These are phyloP conservation scores for Drosophila pseudoananassae DNA, from an alignment of 1,140 invertebrate genomes.

Conservation along the genomic window DNA sequence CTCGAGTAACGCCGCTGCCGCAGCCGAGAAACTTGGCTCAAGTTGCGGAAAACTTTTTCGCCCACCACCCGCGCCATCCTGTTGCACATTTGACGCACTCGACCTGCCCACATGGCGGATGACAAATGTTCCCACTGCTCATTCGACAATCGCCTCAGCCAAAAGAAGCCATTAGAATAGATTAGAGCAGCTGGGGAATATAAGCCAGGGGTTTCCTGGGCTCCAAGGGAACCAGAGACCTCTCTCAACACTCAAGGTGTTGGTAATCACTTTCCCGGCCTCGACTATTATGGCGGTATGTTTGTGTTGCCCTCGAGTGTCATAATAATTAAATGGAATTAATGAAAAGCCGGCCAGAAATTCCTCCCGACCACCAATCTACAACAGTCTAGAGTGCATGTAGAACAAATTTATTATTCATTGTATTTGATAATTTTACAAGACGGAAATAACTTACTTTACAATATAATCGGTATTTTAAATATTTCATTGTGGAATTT, in stretches of 20 bases:
- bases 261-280: constrained; percentile 26
- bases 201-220: not conserved
- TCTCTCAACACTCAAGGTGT: constrained; percentile 41
- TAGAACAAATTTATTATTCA: not conserved
- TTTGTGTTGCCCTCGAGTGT: constrained; percentile 38
- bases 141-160: constrained; percentile 41
- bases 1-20: not conserved
- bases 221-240: not conserved
- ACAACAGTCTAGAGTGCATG: not conserved
- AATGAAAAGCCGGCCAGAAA: constrained; percentile 42
- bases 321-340: constrained; percentile 58
- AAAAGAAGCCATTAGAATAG: constrained; percentile 32
- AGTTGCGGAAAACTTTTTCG: constrained; percentile 47
- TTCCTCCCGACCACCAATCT: constrained; percentile 30
- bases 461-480: not conserved
- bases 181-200: constrained; percentile 10
- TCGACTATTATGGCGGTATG: constrained; percentile 23
- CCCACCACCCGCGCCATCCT: not conserved
- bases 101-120: constrained; percentile 39
- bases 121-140: constrained; percentile 40
- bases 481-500: not conserved
- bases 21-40: constrained; percentile 30
- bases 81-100: constrained; percentile 36
- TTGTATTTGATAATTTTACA: not conserved
- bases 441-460: too few species aligned